Evolutionary conservation across 1,140 invertebrate species (phyloP).

Genomic region (honey bee (Apis mellifera)): DNA sequence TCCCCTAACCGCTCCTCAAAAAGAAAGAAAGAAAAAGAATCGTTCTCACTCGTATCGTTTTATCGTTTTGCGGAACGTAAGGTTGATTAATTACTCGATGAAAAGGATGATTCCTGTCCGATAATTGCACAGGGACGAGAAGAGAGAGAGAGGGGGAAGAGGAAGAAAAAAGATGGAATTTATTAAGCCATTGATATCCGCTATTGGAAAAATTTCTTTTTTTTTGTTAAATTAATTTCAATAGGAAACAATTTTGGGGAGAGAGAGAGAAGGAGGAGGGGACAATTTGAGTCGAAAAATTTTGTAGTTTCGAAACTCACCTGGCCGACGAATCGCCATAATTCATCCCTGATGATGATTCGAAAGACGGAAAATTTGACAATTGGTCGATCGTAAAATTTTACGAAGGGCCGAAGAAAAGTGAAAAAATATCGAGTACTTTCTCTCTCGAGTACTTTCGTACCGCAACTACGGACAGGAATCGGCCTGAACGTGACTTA

Average conservation of each 20-base stretch:
- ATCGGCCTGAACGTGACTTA: background rate
- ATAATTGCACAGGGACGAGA: background rate
- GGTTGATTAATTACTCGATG: background rate
- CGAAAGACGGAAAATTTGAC: too few relatives aligned
- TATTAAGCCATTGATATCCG: background rate
- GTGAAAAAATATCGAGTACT: too few relatives aligned
- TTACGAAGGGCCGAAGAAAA: too few relatives aligned
- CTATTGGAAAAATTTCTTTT: too few relatives aligned
- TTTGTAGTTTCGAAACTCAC: too few relatives aligned
- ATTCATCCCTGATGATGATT: too few relatives aligned
- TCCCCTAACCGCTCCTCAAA: background rate
- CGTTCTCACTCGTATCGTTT: background rate
- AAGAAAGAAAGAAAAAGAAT: background rate
- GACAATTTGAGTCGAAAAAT: too few relatives aligned
- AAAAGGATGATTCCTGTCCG: background rate
- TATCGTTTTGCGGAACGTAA: background rate
- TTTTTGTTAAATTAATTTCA: too few relatives aligned
- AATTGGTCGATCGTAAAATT: too few relatives aligned
- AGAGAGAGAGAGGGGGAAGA: background rate
- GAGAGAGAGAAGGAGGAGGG: too few relatives aligned
- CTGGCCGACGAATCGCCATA: too few relatives aligned
- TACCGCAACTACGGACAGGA: background rate
- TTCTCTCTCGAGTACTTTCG: background rate
- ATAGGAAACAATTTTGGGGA: too few relatives aligned
- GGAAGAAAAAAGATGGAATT: background rate